Conservation (phyloP, 2,888 invertebrate species). For the Lepas anatifera region DNA sequence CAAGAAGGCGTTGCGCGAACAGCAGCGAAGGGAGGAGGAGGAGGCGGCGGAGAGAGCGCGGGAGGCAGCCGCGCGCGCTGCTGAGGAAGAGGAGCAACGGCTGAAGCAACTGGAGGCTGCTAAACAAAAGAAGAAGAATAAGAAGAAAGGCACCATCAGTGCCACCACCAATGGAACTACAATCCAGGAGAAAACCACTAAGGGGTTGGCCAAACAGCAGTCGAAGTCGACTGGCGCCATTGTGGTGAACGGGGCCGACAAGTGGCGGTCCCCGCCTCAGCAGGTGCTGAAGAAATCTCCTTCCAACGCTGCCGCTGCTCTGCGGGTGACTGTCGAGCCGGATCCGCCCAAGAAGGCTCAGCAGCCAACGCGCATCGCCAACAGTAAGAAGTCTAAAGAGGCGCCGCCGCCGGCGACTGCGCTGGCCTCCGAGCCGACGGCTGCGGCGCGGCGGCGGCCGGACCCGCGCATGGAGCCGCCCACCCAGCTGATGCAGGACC, state of each 20-base stretch:
- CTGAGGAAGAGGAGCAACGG: slow-evolving; percentile 11
- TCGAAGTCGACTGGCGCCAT: background rate
- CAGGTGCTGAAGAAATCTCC: no score
- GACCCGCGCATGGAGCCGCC: slow-evolving; percentile 20
- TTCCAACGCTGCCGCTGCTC: slow-evolving; percentile 27
- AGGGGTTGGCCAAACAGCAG: background rate
- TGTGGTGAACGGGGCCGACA: background rate
- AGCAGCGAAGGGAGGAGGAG: slow-evolving; percentile 31
- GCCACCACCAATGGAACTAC: background rate
- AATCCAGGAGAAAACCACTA: background rate
- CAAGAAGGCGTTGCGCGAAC: slow-evolving; percentile 18
- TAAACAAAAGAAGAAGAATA: slow-evolving; percentile 23
- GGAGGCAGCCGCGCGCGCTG: slow-evolving; percentile 27
- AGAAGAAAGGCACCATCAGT: slow-evolving; percentile 15
- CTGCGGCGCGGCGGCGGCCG: slow-evolving; percentile 23
- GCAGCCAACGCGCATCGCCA: background rate
- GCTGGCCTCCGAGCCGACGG: slow-evolving; percentile 13
- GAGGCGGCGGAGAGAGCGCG: slow-evolving; percentile 31
- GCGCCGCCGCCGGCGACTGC: slow-evolving; percentile 7
- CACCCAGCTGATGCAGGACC: slow-evolving; percentile 16
- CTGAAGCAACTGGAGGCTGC: slow-evolving; percentile 25
- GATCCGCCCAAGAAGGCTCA: slow-evolving; percentile 18
- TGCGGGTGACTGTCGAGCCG: no score
- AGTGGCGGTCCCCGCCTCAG: slow-evolving; percentile 29
- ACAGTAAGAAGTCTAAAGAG: background rate